A percentile compares a stretch with the other conserved stretches of the same genome.
phyloP scores from a whole-genome alignment of 2,888 invertebrate species.

The Elmis aenea region DNA sequence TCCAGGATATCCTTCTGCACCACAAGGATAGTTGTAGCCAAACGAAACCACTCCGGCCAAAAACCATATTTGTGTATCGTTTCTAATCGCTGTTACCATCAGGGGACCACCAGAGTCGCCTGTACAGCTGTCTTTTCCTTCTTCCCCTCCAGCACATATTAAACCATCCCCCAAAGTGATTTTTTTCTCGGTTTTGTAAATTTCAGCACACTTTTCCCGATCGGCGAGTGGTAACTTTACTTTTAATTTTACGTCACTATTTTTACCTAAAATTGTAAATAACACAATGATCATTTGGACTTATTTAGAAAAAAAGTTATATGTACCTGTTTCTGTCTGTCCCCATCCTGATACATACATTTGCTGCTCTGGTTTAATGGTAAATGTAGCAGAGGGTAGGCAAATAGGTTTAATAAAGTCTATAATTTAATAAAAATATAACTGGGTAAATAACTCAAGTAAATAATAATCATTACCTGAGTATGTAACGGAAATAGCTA shows the following conservation, averaged over 20 bases:
- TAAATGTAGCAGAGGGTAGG: slow-evolving; percentile 30
- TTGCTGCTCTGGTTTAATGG: slow-evolving; percentile 26
- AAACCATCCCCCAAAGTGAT: slow-evolving; percentile 50
- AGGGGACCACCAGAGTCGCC: slow-evolving; percentile 55
- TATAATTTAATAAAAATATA: slow-evolving; percentile 22
- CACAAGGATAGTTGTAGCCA: slow-evolving; percentile 42
- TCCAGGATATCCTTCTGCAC: slow-evolving; percentile 54
- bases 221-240: slow-evolving; percentile 50
- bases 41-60: slow-evolving; percentile 39
- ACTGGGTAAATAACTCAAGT: slow-evolving; percentile 24
- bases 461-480: slow-evolving; percentile 25
- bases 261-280: too few relatives aligned
- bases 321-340: slow-evolving; percentile 38
- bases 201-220: slow-evolving; percentile 48
- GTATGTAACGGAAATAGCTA: slow-evolving; percentile 36
- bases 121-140: slow-evolving; percentile 61
- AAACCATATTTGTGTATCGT: slow-evolving; percentile 23
- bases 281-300: too few relatives aligned
- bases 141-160: slow-evolving; percentile 65
- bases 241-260: slow-evolving; percentile 24
- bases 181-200: slow-evolving; percentile 46
- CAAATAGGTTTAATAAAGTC: slow-evolving; percentile 39
- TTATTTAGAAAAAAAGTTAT: too few relatives aligned
- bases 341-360: slow-evolving; percentile 46
- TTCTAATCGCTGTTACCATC: slow-evolving; percentile 47